Evolutionary conservation across 2,888 invertebrate genomes (phyloP).

Genomic region (Agriopis aurantiaria): DNA sequence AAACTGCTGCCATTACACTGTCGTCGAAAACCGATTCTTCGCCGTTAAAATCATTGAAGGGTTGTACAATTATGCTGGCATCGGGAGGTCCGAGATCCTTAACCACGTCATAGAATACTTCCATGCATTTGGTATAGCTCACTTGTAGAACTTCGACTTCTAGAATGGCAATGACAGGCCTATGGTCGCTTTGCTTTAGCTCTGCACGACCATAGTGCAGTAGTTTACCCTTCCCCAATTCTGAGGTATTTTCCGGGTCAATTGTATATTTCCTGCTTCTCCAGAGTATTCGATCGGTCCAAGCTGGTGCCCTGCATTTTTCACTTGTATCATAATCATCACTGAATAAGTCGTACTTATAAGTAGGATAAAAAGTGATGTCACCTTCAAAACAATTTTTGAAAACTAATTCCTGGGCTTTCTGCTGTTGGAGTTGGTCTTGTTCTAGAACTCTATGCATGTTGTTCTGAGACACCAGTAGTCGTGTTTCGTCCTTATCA

Average conservation of each 20-base stretch:
- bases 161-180: constrained; percentile 97
- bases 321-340: constrained; percentile 99
- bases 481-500: constrained; percentile 97
- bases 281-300: constrained; percentile 99
- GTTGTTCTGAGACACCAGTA: constrained; percentile 91
- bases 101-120: constrained; percentile 94
- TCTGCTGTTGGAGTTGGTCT: constrained; percentile 96
- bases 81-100: constrained; percentile 97
- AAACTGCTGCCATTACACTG: constrained; percentile 91
- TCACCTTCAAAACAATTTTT: constrained; percentile 97
- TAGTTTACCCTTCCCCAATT: constrained; percentile 92
- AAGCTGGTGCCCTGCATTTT: constrained; percentile 98
- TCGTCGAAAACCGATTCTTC: constrained; percentile 91
- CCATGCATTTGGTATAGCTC: constrained; percentile 91
- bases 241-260: constrained; percentile 88
- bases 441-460: constrained; percentile 91
- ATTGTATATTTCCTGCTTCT: constrained; percentile 91
- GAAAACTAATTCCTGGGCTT: constrained; percentile 94
- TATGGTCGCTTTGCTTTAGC: constrained; percentile 98
- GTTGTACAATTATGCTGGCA: constrained; percentile 94
- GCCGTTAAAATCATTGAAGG: constrained; percentile 68
- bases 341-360: constrained; percentile 99
- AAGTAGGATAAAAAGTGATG: constrained; percentile 97
- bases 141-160: constrained; percentile 95
- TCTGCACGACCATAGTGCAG: constrained; percentile 97